Evolutionary conservation across 2,113 vertebrate genomes (phyloP).

Genomic region (Ptychochromis oligacanthus): DNA sequence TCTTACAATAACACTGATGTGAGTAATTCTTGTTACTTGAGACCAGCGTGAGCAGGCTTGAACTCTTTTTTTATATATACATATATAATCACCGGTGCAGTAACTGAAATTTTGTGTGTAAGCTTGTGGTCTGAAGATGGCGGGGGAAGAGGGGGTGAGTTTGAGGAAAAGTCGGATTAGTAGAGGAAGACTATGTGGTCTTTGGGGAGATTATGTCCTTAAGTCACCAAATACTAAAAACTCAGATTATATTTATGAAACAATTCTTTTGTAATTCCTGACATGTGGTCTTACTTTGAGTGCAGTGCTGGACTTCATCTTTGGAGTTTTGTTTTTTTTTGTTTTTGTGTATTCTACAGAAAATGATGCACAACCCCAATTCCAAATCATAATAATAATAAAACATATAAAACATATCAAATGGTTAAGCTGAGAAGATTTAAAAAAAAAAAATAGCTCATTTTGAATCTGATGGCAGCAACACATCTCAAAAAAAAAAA

Average conservation of each 20-base stretch:
- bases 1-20: too few relatives aligned
- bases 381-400: too few relatives aligned
- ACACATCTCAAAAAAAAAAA: too few relatives aligned
- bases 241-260: constrained; percentile 70
- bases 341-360: too few relatives aligned
- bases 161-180: constrained; percentile 50
- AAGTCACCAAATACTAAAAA: constrained; percentile 59
- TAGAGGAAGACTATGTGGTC: constrained; percentile 38
- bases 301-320: background rate
- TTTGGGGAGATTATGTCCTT: constrained; percentile 65
- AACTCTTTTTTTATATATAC: background rate
- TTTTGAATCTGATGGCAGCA: too few relatives aligned
- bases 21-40: background rate
- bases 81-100: background rate
- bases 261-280: constrained; percentile 43
- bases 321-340: too few relatives aligned
- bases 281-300: constrained; percentile 33
- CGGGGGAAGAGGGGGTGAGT: background rate
- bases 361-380: too few relatives aligned
- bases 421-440: too few relatives aligned
- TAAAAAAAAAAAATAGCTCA: too few relatives aligned
- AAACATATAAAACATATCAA: too few relatives aligned
- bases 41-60: background rate
- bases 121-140: constrained; percentile 27
- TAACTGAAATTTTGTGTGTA: background rate